Evolutionary conservation across 2,888 invertebrate genomes (phyloP).

Genomic region (Athripsodes cinereus): DNA sequence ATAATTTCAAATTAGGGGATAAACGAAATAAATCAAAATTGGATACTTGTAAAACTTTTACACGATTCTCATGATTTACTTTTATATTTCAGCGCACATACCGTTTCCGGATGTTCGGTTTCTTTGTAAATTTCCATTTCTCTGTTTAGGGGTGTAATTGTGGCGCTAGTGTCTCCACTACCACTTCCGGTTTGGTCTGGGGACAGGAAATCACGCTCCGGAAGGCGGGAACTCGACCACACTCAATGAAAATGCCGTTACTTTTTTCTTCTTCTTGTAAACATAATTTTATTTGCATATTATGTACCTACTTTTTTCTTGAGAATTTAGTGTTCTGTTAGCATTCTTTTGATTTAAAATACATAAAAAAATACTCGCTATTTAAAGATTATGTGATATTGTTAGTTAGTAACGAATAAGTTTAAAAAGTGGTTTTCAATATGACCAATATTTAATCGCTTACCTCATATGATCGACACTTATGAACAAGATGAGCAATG

Average conservation of each 20-base stretch:
- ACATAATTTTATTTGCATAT: not conserved
- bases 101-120: not conserved
- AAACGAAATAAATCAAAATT: not conserved
- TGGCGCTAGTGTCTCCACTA: slow-evolving; percentile 18
- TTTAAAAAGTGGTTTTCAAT: too few relatives aligned
- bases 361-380: too few relatives aligned
- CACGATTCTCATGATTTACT: not conserved
- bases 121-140: slow-evolving; percentile 5
- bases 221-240: not conserved
- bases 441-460: too few relatives aligned
- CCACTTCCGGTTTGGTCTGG: slow-evolving; percentile 20
- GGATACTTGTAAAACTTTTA: not conserved
- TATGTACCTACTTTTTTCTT: too few relatives aligned
- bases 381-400: too few relatives aligned
- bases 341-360: too few relatives aligned
- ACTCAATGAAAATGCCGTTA: not conserved
- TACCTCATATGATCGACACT: too few relatives aligned
- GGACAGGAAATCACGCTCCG: slow-evolving; percentile 1
- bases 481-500: too few relatives aligned
- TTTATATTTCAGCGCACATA: not conserved
- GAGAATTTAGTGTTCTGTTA: too few relatives aligned
- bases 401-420: too few relatives aligned
- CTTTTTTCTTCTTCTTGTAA: not conserved
- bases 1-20: not conserved
- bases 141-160: slow-evolving; percentile 10